phyloP scores from a whole-genome alignment of 2,113 vertebrate species.

The Henicopernis longicauda region DNA sequence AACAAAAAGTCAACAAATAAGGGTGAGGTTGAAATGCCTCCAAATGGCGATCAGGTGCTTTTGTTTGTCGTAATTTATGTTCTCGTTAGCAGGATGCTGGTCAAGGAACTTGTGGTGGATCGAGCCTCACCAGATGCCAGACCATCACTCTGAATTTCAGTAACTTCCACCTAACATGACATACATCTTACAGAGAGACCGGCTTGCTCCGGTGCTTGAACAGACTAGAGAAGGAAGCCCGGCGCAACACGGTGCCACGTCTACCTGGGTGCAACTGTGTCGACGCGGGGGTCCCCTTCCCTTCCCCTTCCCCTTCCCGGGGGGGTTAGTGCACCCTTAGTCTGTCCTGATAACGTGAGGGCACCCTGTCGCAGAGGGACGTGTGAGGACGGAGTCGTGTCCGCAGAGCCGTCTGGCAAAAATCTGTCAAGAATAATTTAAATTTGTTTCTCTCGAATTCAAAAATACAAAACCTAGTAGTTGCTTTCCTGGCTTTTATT shows the following conservation, averaged over 20 bases:
- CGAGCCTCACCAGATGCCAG: not conserved
- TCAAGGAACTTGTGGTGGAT: not conserved
- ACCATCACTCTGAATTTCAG: not conserved
- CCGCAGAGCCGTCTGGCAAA: not conserved
- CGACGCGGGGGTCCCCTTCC: rapidly evolving
- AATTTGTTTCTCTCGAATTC: not conserved
- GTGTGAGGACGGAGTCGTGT: rapidly evolving
- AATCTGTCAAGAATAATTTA: not conserved
- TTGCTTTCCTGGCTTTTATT: not conserved
- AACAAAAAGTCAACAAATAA: not conserved
- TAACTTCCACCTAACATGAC: not conserved
- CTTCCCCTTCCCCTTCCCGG: not conserved
- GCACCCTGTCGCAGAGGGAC: not conserved
- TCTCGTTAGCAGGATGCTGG: not conserved
- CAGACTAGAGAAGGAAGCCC: rapidly evolving
- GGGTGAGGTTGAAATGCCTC: not conserved
- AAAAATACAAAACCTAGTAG: not conserved
- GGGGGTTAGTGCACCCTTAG: too few species aligned
- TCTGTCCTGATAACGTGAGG: rapidly evolving
- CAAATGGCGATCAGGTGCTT: not conserved
- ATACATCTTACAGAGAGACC: too few species aligned
- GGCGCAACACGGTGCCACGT: rapidly evolving
- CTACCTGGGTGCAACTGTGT: not conserved
- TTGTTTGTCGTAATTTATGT: not conserved
- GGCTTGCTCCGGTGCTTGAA: too few species aligned